phyloP scores from a whole-genome alignment of 2,797 vertebrate genomes.

The Lepilemur septentrionalis region DNA sequence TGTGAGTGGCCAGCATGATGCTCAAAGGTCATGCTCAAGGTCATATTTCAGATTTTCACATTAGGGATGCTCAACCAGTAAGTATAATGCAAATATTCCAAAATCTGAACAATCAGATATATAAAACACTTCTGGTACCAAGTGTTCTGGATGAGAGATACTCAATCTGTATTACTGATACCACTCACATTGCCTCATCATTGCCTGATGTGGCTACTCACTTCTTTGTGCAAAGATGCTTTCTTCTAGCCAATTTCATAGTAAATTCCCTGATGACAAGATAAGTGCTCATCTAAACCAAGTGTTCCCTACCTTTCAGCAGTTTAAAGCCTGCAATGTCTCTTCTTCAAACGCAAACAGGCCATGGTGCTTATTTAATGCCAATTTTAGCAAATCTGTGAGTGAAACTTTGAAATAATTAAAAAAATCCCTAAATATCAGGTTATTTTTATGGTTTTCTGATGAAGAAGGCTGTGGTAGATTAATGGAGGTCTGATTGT shows the following conservation, averaged over 20 bases:
- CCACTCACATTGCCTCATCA: not conserved
- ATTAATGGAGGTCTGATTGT: not conserved
- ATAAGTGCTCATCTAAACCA: not conserved
- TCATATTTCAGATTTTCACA: not conserved
- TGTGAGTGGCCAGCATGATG: not conserved
- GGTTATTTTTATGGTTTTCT: not conserved
- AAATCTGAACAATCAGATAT: not conserved
- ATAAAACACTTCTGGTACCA: not conserved
- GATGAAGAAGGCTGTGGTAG: not conserved
- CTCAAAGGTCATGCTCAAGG: not conserved
- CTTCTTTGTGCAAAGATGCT: not conserved
- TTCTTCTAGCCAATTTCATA: not conserved
- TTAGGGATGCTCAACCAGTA: not conserved
- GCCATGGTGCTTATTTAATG: not conserved
- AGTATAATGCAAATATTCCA: not conserved
- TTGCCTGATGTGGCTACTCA: not conserved
- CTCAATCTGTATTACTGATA: not conserved
- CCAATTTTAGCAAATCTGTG: not conserved
- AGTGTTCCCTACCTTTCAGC: not conserved
- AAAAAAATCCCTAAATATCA: not conserved
- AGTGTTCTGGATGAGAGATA: not conserved
- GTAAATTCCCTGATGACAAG: not conserved
- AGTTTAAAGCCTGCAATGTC: too few species aligned
- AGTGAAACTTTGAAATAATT: not conserved
- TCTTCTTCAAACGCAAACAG: not conserved